Evolutionary conservation across 2,888 invertebrate genomes (phyloP).

Genomic region (Plusia festucae): DNA sequence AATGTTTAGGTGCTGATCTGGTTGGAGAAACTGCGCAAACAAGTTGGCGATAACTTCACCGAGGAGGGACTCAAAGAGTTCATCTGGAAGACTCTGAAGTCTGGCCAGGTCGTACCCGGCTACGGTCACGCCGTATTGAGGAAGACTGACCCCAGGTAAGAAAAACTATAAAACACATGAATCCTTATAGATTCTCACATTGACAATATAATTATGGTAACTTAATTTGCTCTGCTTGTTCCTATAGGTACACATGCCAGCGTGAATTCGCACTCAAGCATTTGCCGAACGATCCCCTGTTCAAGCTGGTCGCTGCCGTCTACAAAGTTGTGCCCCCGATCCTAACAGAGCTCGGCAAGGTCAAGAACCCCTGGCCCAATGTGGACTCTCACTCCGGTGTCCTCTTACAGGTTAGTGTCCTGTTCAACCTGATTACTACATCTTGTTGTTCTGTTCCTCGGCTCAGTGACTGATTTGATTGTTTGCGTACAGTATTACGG

Average conservation of each 20-base stretch:
- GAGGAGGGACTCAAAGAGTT: conserved; percentile 98
- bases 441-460: not conserved
- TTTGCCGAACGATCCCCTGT: conserved; percentile 96
- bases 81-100: conserved; percentile 98
- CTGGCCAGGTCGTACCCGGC: conserved; percentile 98
- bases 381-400: conserved; percentile 99
- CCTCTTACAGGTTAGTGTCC: conserved; percentile 92
- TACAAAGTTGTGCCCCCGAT: conserved; percentile 98
- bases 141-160: conserved; percentile 95
- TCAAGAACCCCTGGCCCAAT: conserved; percentile 99
- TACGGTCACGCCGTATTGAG: conserved; percentile 98
- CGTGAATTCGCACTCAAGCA: conserved; percentile 98
- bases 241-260: conserved; percentile 94
- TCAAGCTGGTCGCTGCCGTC: conserved; percentile 96
- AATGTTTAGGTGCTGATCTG: conserved; percentile 94
- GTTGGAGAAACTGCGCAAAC: conserved; percentile 96
- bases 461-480: conserved; percentile 21
- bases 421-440: not conserved
- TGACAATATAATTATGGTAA: conserved; percentile 6
- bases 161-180: not conserved
- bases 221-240: not conserved
- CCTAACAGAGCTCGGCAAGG: conserved; percentile 97
- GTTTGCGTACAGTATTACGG: conserved; percentile 93
- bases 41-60: conserved; percentile 95
- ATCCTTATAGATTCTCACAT: not conserved